A percentile compares a stretch with the other conserved stretches of the same genome.
Evolutionary conservation across 2,113 vertebrate genomes (phyloP).

Genomic region (Solenodon paradoxus): DNA sequence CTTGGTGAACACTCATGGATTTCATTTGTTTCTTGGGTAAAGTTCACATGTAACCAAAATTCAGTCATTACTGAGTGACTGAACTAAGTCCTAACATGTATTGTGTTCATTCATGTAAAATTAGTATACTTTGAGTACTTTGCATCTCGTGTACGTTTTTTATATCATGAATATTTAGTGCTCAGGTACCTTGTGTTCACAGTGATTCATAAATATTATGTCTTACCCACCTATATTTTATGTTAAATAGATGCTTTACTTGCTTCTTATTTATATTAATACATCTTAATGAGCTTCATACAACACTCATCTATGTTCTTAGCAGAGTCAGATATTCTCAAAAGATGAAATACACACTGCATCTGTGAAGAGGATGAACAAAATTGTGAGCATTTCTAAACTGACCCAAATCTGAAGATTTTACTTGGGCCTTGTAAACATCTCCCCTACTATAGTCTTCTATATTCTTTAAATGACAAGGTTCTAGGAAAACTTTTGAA

Average conservation of each 20-base stretch:
- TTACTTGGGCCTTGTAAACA: background rate
- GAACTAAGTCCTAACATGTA: background rate
- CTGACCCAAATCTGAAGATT: background rate
- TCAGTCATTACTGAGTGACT: background rate
- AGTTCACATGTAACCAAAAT: background rate
- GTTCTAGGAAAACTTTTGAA: background rate
- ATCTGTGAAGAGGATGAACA: background rate
- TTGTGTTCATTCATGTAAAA: background rate
- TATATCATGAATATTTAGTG: background rate
- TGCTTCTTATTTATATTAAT: background rate
- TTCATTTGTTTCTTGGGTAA: background rate
- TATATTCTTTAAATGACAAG: background rate
- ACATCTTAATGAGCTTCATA: background rate
- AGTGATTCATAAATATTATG: background rate
- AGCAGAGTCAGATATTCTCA: background rate
- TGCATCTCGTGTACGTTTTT: background rate
- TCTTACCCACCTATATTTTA: background rate
- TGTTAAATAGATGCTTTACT: background rate
- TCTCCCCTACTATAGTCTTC: background rate
- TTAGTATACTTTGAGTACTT: background rate
- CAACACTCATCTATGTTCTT: background rate
- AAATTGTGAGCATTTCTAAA: background rate
- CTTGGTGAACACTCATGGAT: background rate
- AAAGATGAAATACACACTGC: background rate
- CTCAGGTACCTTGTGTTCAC: background rate